Conservation (phyloP, 2,113 vertebrate genomes). For the Misgurnus anguillicaudatus region DNA sequence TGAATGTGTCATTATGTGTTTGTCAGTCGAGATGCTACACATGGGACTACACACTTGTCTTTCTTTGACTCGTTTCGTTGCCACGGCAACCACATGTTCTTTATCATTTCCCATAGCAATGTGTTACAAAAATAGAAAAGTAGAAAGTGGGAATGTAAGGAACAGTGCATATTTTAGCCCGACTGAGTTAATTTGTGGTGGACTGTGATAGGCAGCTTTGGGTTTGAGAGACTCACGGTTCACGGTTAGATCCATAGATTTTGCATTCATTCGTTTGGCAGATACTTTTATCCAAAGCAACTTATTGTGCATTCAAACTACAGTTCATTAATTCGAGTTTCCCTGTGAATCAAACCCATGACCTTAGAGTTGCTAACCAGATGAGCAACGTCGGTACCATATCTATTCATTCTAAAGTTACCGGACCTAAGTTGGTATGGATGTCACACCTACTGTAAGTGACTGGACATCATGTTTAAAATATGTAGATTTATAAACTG, state of each 20-base stretch:
- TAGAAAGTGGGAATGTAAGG: slow-evolving; percentile 19
- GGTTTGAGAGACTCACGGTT: neutral
- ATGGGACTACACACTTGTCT: slow-evolving; percentile 19
- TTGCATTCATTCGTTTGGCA: neutral
- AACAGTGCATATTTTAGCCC: slow-evolving; percentile 7
- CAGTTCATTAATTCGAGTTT: too few species aligned
- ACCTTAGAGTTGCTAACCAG: too few species aligned
- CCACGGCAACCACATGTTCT: slow-evolving; percentile 58
- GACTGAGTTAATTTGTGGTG: neutral
- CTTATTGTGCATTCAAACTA: too few species aligned
- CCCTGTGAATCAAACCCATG: too few species aligned
- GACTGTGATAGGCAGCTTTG: neutral
- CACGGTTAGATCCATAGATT: neutral
- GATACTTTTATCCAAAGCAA: too few species aligned
- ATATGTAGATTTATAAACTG: neutral
- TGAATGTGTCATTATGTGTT: slow-evolving; percentile 3
- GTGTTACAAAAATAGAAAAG: slow-evolving; percentile 31
- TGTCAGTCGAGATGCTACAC: slow-evolving; percentile 4
- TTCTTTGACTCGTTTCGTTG: slow-evolving; percentile 57
- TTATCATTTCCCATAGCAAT: slow-evolving; percentile 47
- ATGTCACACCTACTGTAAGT: too few species aligned
- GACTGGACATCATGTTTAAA: neutral
- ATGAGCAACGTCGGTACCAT: too few species aligned
- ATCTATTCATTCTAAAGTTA: too few species aligned
- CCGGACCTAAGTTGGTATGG: too few species aligned